Conservation (phyloP, 2,113 vertebrate genomes). For the Promerops cafer region DNA sequence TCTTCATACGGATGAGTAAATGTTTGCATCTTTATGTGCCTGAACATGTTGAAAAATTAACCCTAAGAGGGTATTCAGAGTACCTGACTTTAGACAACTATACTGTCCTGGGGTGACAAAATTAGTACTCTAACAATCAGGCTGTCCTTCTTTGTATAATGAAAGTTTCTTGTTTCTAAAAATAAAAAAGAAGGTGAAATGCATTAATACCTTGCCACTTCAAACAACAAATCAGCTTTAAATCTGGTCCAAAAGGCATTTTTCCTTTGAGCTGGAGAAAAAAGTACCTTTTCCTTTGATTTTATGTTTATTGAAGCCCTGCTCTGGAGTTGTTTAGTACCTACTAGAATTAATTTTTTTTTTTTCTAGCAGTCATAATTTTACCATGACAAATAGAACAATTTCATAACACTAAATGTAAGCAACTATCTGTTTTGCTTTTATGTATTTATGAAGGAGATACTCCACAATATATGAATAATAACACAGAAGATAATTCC, state of each 20-base stretch:
- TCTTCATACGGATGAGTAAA: background rate
- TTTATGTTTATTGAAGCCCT: background rate
- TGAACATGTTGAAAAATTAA: slow-evolving; percentile 7
- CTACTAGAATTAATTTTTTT: background rate
- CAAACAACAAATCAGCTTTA: background rate
- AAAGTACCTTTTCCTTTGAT: background rate
- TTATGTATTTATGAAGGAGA: background rate
- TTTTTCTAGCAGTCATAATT: background rate
- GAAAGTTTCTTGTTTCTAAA: slow-evolving; percentile 20
- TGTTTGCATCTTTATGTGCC: background rate
- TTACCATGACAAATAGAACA: background rate
- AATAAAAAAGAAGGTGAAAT: background rate
- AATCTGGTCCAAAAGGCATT: background rate
- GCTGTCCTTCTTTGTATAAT: background rate
- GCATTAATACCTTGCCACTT: background rate
- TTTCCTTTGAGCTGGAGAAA: background rate
- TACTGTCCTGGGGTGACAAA: no score
- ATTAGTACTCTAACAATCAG: background rate
- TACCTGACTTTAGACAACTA: background rate
- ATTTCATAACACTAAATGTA: background rate
- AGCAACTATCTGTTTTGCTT: background rate
- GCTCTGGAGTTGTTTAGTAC: background rate
- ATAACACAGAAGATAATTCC: background rate
- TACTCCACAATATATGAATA: background rate
- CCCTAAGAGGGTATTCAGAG: background rate